A percentile compares a stretch with the other conserved stretches of the same genome.
Evolutionary conservation across 1,140 invertebrate species (phyloP).

Genomic region (Lerema accius): DNA sequence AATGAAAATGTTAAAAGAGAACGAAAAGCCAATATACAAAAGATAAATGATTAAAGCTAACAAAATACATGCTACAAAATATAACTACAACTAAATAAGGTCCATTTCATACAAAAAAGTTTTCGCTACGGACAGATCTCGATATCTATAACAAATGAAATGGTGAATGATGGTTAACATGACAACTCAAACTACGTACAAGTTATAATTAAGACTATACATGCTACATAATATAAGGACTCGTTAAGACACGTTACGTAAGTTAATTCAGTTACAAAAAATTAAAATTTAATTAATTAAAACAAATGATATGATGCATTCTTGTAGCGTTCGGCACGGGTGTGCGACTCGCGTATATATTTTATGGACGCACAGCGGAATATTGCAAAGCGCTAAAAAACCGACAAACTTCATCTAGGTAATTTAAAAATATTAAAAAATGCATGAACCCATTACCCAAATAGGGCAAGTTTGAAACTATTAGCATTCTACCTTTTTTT

Average conservation of each 20-base stretch:
- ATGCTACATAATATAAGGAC: constrained; percentile 56
- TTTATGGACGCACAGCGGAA: constrained; percentile 36
- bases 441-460: too few relatives aligned
- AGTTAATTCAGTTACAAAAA: constrained; percentile 63
- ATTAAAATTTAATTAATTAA: constrained; percentile 76
- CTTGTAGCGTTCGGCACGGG: constrained; percentile 72
- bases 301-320: constrained; percentile 84
- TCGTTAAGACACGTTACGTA: constrained; percentile 58
- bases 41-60: constrained; percentile 36
- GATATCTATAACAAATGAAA: constrained; percentile 58
- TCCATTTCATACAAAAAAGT: constrained; percentile 80
- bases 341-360: constrained; percentile 59
- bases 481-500: too few relatives aligned
- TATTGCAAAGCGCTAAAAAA: constrained; percentile 36
- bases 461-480: too few relatives aligned
- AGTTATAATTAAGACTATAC: constrained; percentile 46
- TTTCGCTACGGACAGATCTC: constrained; percentile 62
- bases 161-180: constrained; percentile 46
- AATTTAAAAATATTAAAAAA: too few relatives aligned
- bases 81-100: constrained; percentile 32
- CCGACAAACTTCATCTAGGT: too few relatives aligned
- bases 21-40: constrained; percentile 5
- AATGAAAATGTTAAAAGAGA: constrained; percentile 6
- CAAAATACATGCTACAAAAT: constrained; percentile 36
- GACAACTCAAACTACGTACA: constrained; percentile 46